Percentiles rank a stretch among this genome's conserved stretches.
Conservation (phyloP, 23 tunicate species). For the Clavelina lepadiformis region DNA sequence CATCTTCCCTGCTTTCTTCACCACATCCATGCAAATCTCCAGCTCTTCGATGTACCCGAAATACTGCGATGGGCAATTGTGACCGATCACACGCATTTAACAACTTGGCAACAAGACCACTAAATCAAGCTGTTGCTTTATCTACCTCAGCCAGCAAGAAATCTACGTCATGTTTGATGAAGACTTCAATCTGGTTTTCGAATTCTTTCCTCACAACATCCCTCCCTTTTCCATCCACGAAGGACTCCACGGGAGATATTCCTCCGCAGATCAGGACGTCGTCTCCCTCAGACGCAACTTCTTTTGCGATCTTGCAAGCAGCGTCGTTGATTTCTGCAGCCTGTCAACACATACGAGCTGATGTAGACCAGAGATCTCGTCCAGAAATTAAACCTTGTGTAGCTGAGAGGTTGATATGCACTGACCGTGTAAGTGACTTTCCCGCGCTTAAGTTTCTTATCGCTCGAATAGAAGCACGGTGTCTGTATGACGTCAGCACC, state of each 20-base stretch:
- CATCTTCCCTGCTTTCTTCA: slow-evolving; percentile 26
- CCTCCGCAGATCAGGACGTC: slow-evolving; percentile 53
- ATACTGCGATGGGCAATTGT: too few species aligned
- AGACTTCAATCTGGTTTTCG: slow-evolving; percentile 19
- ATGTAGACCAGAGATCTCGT: too few species aligned
- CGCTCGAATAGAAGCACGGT: slow-evolving; percentile 62
- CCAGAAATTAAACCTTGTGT: too few species aligned
- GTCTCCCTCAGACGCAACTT: slow-evolving; percentile 42
- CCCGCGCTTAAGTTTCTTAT: slow-evolving; percentile 28
- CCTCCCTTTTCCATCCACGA: not conserved
- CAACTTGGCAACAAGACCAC: too few species aligned
- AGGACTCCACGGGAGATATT: slow-evolving; percentile 40
- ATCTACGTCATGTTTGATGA: slow-evolving; percentile 27
- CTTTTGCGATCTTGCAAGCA: slow-evolving; percentile 45
- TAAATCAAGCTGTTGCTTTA: too few species aligned
- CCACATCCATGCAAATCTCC: slow-evolving; percentile 42
- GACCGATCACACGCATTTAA: too few species aligned
- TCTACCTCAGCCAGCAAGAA: slow-evolving; percentile 45
- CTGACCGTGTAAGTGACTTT: slow-evolving; percentile 4
- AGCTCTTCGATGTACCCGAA: slow-evolving; percentile 36
- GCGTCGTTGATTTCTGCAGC: slow-evolving; percentile 39
- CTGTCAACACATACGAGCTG: too few species aligned
- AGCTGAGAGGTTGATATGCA: too few species aligned
- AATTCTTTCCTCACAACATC: slow-evolving; percentile 14
- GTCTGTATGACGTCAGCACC: slow-evolving; percentile 85